Evolutionary conservation across 2,888 invertebrate species (phyloP).

Genomic region (Eucera pruinosa): DNA sequence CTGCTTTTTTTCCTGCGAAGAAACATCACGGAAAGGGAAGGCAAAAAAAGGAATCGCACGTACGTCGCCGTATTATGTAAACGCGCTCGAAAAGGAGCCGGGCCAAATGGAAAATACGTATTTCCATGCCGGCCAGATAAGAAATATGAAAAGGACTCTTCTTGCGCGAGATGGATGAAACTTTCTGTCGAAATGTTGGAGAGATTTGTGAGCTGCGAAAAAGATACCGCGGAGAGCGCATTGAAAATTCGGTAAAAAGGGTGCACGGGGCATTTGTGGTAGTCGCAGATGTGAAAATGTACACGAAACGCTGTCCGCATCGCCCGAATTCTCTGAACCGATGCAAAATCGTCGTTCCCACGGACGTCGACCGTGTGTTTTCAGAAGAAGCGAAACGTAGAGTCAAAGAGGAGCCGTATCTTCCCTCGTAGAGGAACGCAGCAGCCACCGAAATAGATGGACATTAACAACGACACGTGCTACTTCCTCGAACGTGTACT

Average conservation of each 20-base stretch:
- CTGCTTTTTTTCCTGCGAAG: slow-evolving; percentile 55
- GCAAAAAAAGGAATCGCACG: slow-evolving; percentile 4
- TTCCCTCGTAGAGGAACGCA: slow-evolving; percentile 36
- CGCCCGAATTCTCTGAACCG: slow-evolving; percentile 62
- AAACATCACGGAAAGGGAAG: slow-evolving; percentile 31
- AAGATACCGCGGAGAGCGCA: background rate
- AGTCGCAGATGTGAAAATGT: slow-evolving; percentile 33
- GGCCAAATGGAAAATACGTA: slow-evolving; percentile 40
- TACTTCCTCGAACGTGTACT: slow-evolving; percentile 25
- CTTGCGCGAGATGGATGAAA: slow-evolving; percentile 9
- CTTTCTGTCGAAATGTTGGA: slow-evolving; percentile 11
- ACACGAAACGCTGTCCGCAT: slow-evolving; percentile 27
- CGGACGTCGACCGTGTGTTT: slow-evolving; percentile 70
- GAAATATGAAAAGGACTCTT: slow-evolving; percentile 23
- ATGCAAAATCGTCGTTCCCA: slow-evolving; percentile 66
- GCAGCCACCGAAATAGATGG: slow-evolving; percentile 46
- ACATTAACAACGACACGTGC: slow-evolving; percentile 28
- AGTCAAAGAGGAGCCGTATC: slow-evolving; percentile 42
- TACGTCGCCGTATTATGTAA: slow-evolving; percentile 29
- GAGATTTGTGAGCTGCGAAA: slow-evolving; percentile 17
- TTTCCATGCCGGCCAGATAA: slow-evolving; percentile 41
- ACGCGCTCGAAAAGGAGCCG: slow-evolving; percentile 8
- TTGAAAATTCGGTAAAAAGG: slow-evolving; percentile 4
- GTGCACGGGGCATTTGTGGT: background rate
- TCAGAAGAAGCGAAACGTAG: slow-evolving; percentile 60